Conservation (phyloP, 1,140 invertebrate genomes). For the Cotesia chilonis region DNA sequence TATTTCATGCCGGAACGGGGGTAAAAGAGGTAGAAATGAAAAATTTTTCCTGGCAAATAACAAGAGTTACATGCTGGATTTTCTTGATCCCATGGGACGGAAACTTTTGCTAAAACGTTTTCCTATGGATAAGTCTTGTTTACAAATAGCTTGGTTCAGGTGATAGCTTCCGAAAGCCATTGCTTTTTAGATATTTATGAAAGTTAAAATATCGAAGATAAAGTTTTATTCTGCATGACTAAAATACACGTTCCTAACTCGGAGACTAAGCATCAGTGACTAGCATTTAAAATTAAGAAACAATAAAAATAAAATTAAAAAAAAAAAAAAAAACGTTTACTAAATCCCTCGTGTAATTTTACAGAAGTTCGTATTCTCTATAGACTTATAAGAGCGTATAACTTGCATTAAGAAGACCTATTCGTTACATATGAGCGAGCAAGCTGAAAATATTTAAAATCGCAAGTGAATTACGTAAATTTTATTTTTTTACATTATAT, state of each 20-base stretch:
- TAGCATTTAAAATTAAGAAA: too few relatives aligned
- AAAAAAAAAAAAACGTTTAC: too few relatives aligned
- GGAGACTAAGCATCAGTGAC: not conserved
- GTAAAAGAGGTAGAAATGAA: slow-evolving; percentile 40
- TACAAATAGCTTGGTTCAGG: slow-evolving; percentile 57
- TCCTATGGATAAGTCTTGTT: slow-evolving; percentile 57
- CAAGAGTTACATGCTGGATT: slow-evolving; percentile 25
- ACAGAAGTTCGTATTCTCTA: slow-evolving; percentile 39
- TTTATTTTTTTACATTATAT: too few relatives aligned
- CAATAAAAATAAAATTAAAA: too few relatives aligned
- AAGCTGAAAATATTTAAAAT: too few relatives aligned
- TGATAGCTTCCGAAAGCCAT: slow-evolving; percentile 42
- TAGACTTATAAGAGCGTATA: not conserved
- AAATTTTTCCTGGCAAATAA: slow-evolving; percentile 55
- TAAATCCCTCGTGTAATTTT: slow-evolving; percentile 47
- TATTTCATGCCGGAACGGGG: not conserved
- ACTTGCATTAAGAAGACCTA: slow-evolving; percentile 13
- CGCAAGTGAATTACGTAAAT: too few relatives aligned
- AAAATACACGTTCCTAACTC: too few relatives aligned
- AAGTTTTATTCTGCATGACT: slow-evolving; percentile 11
- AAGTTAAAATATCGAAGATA: not conserved
- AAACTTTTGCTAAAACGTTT: slow-evolving; percentile 59
- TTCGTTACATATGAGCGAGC: not conserved
- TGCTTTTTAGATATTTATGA: not conserved
- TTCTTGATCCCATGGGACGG: slow-evolving; percentile 47